Evolutionary conservation across 2,113 vertebrate species (phyloP).

Genomic region (Hippocampus barbouri): DNA sequence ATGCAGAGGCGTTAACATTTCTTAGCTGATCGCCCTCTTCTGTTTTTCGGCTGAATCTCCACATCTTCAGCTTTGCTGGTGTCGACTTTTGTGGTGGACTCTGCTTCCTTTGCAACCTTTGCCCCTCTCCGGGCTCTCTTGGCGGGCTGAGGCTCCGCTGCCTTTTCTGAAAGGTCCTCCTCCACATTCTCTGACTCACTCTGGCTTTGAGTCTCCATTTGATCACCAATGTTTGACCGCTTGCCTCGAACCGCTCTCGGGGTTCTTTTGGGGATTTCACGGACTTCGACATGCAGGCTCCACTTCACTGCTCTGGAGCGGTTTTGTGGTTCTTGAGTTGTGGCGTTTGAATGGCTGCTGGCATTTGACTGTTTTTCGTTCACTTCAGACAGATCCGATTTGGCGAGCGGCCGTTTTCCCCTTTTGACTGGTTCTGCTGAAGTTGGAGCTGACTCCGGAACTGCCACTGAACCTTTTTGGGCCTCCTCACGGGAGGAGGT

Average conservation of each 20-base stretch:
- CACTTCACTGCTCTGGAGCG: constrained; percentile 47
- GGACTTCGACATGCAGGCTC: constrained; percentile 31
- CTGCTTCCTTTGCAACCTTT: constrained; percentile 20
- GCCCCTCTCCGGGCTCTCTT: constrained; percentile 48
- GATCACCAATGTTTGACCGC: constrained; percentile 29
- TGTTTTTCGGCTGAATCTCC: constrained; percentile 39
- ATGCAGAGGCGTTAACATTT: constrained; percentile 51
- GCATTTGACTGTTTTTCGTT: background rate
- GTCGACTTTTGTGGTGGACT: background rate
- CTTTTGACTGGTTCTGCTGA: constrained; percentile 32
- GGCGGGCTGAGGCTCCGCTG: constrained; percentile 19
- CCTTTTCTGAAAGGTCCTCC: constrained; percentile 58
- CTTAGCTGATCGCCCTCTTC: constrained; percentile 54
- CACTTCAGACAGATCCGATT: background rate
- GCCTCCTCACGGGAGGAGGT: background rate
- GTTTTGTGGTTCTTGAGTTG: constrained; percentile 5
- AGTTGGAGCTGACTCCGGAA: background rate
- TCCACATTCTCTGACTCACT: constrained; percentile 18
- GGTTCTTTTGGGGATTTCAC: constrained; percentile 30
- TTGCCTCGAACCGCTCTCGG: constrained; percentile 35
- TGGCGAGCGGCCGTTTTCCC: constrained; percentile 28
- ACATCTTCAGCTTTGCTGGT: constrained; percentile 11
- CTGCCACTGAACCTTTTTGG: background rate
- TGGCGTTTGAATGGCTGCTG: constrained; percentile 8
- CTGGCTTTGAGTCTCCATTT: constrained; percentile 11